Evolutionary conservation across 2,113 vertebrate genomes (phyloP), one percentile per base, ranked within the genome.

Genomic region (Gymnobelideus leadbeateri): DNA sequence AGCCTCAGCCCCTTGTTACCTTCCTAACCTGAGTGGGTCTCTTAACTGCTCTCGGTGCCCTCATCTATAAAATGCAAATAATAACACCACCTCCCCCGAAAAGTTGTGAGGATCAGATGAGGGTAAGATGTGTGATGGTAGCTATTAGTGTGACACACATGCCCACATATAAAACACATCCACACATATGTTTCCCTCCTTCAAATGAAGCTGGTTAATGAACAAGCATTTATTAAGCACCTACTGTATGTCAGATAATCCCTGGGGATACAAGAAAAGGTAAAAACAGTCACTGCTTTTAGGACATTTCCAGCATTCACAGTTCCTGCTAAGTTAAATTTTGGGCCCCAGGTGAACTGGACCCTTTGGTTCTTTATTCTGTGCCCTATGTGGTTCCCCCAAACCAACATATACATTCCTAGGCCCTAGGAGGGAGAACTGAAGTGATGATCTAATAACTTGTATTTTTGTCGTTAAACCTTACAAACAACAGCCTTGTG

Each of bases 21-120:
- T 95, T 1, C 47, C 26, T 94, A 91, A 91, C 26, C 26, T 92
- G 23, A n/a, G 49, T 26, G 94, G 89, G 0, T 68, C 12, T 92
- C 31, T 97, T 96, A 51, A 52, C 50, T 89, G 55, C 68, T 91
- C 2, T 94, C 90, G 91, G 21, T 90, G 92, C 96, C 46, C 54
- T 51, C 49, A 49, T 93, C 53, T 92, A n/a, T 95, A 49, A 77
- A 92, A 50, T 55, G 28, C 23, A 37, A 49, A 19, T 77, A 37
- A 46, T 95, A 23, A 95, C 91, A 94, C 54, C 28, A 84, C 16
- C 7, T 2, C 43, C 68, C 11, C n/a, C n/a, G n/a, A 16, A 84
- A 16, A 19, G n/a, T 84, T 43, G 37, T n/a, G 31, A 68, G 61
- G 3, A 77, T n/a, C 14, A n/a, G 16, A 84, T 84, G 68, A 84